A percentile compares a stretch with the other conserved stretches of the same genome.
Conservation (phyloP, 2,113 vertebrate species). For the Oxyruncus cristatus region DNA sequence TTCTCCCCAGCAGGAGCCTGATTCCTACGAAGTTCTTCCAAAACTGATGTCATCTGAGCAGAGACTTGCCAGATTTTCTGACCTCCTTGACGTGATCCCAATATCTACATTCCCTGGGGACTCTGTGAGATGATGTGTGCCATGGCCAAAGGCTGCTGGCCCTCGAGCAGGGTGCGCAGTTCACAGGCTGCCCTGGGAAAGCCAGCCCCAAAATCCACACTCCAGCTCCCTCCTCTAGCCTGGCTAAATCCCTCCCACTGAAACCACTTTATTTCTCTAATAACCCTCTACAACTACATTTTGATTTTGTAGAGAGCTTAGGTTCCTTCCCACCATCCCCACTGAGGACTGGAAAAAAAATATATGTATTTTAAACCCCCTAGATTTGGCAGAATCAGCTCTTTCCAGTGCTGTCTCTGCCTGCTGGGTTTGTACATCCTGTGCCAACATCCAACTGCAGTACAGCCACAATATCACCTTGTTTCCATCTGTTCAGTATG, state of each 20-base stretch:
- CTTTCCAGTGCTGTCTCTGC: background rate
- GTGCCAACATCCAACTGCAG: background rate
- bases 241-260: background rate
- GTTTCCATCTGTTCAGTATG: background rate
- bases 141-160: background rate
- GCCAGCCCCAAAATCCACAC: background rate
- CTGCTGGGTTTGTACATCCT: rapidly evolving
- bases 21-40: background rate
- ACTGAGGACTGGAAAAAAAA: background rate
- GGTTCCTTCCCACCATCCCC: background rate
- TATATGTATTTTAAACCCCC: background rate
- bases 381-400: background rate
- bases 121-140: background rate
- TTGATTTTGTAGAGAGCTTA: background rate
- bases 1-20: background rate
- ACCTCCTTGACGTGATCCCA: slow-evolving; percentile 6
- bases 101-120: background rate
- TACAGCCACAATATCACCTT: background rate
- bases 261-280: background rate
- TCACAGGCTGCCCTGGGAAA: background rate
- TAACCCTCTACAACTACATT: background rate
- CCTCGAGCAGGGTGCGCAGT: background rate
- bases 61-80: slow-evolving; percentile 46
- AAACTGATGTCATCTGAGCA: slow-evolving; percentile 50
- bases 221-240: background rate